Conservation (phyloP, 2,888 invertebrate species). For the Epinotia bilunana region DNA sequence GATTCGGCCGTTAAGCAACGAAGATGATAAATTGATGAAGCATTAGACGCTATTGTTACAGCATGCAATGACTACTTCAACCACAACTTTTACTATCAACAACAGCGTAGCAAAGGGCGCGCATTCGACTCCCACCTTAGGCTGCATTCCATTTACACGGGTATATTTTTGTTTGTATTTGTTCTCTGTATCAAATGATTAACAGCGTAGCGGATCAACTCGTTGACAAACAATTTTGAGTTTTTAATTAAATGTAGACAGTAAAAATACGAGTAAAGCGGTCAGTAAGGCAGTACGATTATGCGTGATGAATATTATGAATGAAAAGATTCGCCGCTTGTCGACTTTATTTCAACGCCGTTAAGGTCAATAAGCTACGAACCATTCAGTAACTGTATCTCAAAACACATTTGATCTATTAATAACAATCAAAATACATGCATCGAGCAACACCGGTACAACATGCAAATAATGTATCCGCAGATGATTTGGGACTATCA, state of each 20-base stretch:
- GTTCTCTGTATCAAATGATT: no score
- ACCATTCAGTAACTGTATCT: not conserved
- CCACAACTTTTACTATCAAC: not conserved
- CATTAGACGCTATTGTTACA: conserved; percentile 1
- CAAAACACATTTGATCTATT: not conserved
- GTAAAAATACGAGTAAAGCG: not conserved
- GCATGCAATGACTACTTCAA: conserved; percentile 5
- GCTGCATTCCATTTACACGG: no score
- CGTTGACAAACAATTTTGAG: not conserved
- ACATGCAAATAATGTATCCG: conserved; percentile 24
- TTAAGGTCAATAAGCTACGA: not conserved
- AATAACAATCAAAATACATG: conserved; percentile 15
- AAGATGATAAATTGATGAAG: not conserved
- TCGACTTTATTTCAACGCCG: no score
- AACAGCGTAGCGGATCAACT: not conserved
- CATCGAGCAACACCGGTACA: conserved; percentile 5
- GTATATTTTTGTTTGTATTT: no score
- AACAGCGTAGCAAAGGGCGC: not conserved
- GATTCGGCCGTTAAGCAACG: not conserved
- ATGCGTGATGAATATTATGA: not conserved
- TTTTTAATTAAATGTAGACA: not conserved
- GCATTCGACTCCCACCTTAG: no score
- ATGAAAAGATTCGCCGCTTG: not conserved
- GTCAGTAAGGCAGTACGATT: not conserved
- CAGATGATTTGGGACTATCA: not conserved